Evolutionary conservation across 2,888 invertebrate genomes (phyloP), one percentile per base, ranked within the genome.

Genomic region (Drosophila incognita): DNA sequence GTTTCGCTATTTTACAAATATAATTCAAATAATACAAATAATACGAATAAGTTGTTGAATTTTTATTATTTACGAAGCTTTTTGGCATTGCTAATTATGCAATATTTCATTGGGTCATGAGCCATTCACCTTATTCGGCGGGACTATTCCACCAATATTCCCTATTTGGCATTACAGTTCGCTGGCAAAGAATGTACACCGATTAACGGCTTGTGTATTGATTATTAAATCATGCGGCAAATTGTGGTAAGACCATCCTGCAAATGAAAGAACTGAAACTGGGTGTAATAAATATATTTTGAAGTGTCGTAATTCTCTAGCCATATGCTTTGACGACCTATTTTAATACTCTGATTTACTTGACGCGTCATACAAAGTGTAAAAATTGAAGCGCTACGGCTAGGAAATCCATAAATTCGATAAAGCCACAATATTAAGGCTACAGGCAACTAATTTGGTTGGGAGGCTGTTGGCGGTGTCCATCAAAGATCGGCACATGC

Each of bases 171-270:
- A 0, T 10, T 21, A 15, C n/a, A 38, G 42, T 18, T 51, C 40
- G 42, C 62, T 21, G 67, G 52, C 53, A 15, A 60, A 76, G 29
- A 72, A 83, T 87, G 88, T 83, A 83, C 76, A 85, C 87, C n/a
- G 74, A 60, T 58, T 24, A 31, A 49, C 3, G 52, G 21, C 42
- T n/a, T 29, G 24, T 38, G 35, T 24, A 40, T 29, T 36, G 35
- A 6, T 42, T 2, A 49, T 67, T 70, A 75, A 72, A 78, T 65
- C 75, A 79, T 85, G 79, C 63, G 68, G 40, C 49, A 66, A 65
- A 42, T 83, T 61, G 67, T 81, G 82, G 89, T 89, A 72, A 74
- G 82, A 10, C 13, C 10, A n/a, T 7, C 27, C 1, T 35, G 2
- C 8, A 33, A 10, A 29, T 8, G 24, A 15, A 13, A 3, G 40